Conservation (phyloP, 2,113 vertebrate genomes). For the Notarius lentiginosus region DNA sequence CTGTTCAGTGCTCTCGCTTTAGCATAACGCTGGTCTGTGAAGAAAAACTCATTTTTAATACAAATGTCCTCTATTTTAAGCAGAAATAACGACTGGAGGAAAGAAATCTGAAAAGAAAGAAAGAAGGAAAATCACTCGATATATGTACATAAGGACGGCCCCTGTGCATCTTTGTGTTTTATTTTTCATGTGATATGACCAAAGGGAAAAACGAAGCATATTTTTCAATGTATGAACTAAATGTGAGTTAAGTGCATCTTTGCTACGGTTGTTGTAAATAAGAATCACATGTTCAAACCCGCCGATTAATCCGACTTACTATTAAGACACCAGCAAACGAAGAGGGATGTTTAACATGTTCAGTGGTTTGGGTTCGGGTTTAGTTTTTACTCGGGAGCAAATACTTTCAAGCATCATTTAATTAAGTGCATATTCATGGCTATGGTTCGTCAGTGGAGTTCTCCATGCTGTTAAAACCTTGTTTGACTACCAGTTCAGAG, state of each 20-base stretch:
- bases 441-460: constrained; percentile 13
- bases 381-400: constrained; percentile 44
- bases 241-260: constrained; percentile 12
- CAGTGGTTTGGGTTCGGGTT: constrained; percentile 19
- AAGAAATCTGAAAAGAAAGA: too few species aligned
- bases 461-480: constrained; percentile 46
- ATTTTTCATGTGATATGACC: constrained; percentile 30
- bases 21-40: not conserved
- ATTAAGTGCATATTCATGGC: not conserved
- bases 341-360: not conserved
- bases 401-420: constrained; percentile 49
- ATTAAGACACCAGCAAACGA: constrained; percentile 58
- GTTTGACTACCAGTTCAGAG: constrained; percentile 20
- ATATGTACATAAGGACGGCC: not conserved
- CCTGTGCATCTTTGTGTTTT: not conserved
- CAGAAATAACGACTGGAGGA: not conserved
- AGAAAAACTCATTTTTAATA: not conserved
- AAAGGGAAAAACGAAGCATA: constrained; percentile 36
- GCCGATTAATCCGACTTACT: not conserved
- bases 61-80: constrained; percentile 8
- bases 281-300: not conserved
- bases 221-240: constrained; percentile 12
- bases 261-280: constrained; percentile 28
- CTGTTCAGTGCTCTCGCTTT: constrained; percentile 19
- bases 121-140: not conserved